phyloP scores from a whole-genome alignment of 1,140 invertebrate genomes.

The Dendroctonus valens region DNA sequence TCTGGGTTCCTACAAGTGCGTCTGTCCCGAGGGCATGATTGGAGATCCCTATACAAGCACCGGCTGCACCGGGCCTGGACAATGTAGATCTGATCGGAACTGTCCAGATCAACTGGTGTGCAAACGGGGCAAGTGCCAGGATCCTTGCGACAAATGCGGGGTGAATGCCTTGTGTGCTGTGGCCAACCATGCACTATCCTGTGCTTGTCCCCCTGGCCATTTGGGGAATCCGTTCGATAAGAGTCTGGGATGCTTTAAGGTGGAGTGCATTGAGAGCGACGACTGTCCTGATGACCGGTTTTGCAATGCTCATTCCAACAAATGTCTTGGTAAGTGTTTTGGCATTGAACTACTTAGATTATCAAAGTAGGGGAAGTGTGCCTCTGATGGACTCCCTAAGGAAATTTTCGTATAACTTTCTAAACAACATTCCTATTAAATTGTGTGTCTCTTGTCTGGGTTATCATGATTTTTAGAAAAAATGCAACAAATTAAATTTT shows the following conservation, averaged over 20 bases:
- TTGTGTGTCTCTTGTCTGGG: no score
- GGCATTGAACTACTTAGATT: not conserved
- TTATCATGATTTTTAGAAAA: no score
- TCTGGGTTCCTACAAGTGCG: conserved; percentile 76
- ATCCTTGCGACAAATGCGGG: conserved; percentile 75
- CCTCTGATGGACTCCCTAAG: no score
- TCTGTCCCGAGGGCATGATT: conserved; percentile 72
- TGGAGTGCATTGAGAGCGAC: conserved; percentile 74
- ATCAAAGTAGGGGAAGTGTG: no score
- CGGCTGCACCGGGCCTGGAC: conserved; percentile 71
- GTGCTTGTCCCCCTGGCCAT: conserved; percentile 74
- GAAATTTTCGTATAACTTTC: no score
- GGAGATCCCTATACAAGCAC: conserved; percentile 71
- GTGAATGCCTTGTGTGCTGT: conserved; percentile 70
- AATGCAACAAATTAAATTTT: no score
- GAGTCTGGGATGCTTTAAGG: conserved; percentile 75
- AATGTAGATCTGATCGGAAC: conserved; percentile 66
- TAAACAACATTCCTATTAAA: no score
- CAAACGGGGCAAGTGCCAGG: conserved; percentile 68
- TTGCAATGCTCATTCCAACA: conserved; percentile 72
- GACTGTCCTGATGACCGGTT: conserved; percentile 74
- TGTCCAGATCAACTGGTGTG: conserved; percentile 74
- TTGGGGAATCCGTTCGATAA: conserved; percentile 75
- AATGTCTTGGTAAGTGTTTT: conserved; percentile 66
- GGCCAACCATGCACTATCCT: conserved; percentile 66